Evolutionary conservation across 2,797 vertebrate species (phyloP), one percentile per base, ranked within the genome.

Genomic region (Takifugu ocellatus): DNA sequence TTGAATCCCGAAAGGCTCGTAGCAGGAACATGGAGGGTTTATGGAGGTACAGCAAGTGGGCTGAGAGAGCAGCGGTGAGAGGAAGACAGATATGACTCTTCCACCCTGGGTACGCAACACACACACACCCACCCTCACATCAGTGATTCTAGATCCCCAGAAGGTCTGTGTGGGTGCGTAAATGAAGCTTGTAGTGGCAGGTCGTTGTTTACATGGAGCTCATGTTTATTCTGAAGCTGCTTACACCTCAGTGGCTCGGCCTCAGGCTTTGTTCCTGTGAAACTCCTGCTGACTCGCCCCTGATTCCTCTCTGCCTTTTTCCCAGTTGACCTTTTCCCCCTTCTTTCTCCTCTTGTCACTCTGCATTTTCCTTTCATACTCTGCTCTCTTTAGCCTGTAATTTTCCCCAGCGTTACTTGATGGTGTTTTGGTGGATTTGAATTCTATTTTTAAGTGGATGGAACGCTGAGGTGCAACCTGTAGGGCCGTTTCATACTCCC

Each of bases 181-280:
- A 77, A 61, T 53, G 63, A 72, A 65, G 75, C 78, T 79, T 78
- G 81, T 84, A 72, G 72, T 74, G 81, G 79, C 83, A 82, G 83
- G 79, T 82, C 86, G 84, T 84, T 89, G 86, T 88, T 88, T 86
- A 84, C 82, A 81, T 80, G 82, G 61, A 79, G 75, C 84, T 88
- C 81, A 85, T 90, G 88, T 89, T 88, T 88, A 88, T 88, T 87
- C 86, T 78, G 57, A 73, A 82, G 77, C 79, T 78, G 12, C 82
- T 77, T 77, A 68, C 81, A 84, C 75, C 74, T 86, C 79, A 75
- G 44, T 80, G 75, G 72, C 66, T 85, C 68, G 60, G 84, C 85
- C 81, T 76, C 54, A 1, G 83, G 87, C 81, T 75, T 60, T 54
- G 43, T 66, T 81, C 70, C 75, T 74, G 76, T 80, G 68, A 75